Conservation (phyloP, 1,140 invertebrate genomes). For the Hyles vespertilio region DNA sequence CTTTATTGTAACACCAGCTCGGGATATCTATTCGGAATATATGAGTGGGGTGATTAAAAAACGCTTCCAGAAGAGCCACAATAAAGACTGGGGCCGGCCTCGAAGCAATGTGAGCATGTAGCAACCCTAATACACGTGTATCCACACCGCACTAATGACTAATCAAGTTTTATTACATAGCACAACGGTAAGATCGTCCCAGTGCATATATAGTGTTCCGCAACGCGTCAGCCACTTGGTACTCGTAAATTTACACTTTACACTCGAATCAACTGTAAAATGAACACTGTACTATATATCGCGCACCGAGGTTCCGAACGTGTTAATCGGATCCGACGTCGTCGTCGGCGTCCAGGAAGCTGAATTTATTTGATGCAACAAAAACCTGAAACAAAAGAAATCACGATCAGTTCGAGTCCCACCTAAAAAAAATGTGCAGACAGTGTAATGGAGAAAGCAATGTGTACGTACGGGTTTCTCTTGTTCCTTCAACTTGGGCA, state of each 20-base stretch:
- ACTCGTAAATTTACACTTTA: slow-evolving; percentile 69
- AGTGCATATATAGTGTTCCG: slow-evolving; percentile 33
- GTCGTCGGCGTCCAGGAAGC: slow-evolving; percentile 68
- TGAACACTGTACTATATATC: slow-evolving; percentile 40
- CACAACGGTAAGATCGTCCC: slow-evolving; percentile 48
- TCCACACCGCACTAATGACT: slow-evolving; percentile 52
- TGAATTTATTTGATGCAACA: slow-evolving; percentile 79
- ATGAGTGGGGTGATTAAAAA: background rate
- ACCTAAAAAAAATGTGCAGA: slow-evolving; percentile 30
- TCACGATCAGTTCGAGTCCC: too few relatives aligned
- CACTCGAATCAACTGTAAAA: slow-evolving; percentile 56
- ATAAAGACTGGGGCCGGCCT: slow-evolving; percentile 55
- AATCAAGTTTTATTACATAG: slow-evolving; percentile 52
- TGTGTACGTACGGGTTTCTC: slow-evolving; percentile 77
- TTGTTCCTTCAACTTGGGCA: slow-evolving; percentile 79
- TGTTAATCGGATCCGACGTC: slow-evolving; percentile 63
- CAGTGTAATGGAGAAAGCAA: background rate
- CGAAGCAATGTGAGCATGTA: slow-evolving; percentile 54
- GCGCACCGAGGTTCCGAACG: slow-evolving; percentile 23
- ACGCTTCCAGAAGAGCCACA: slow-evolving; percentile 7
- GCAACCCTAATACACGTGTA: slow-evolving; percentile 48
- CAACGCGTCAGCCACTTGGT: slow-evolving; percentile 46
- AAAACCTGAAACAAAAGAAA: slow-evolving; percentile 73
- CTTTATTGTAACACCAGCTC: slow-evolving; percentile 26
- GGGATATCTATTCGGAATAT: background rate